These are phyloP conservation scores for Austrofundulus limnaeus DNA, from an alignment of 2,113 vertebrate species.

Conservation along the genomic window DNA sequence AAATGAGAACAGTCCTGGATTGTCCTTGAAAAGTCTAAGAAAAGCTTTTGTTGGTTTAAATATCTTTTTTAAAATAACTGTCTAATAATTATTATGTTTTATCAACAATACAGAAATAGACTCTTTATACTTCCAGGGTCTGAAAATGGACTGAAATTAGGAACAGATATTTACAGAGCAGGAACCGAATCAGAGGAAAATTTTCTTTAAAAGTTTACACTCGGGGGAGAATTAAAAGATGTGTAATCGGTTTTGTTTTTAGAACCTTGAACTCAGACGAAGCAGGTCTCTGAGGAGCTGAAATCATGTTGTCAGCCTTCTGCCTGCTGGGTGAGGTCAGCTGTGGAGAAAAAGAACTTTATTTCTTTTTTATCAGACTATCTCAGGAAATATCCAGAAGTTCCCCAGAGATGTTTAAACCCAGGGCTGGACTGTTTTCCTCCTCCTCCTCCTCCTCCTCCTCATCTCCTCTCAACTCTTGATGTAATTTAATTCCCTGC, in stretches of 20 bases:
- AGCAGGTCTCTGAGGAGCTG: slow-evolving; percentile 29
- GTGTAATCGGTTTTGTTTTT: slow-evolving; percentile 43
- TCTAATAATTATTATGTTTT: too few relatives aligned
- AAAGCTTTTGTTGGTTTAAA: too few relatives aligned
- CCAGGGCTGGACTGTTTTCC: slow-evolving; percentile 15
- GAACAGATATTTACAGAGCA: too few relatives aligned
- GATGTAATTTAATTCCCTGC: slow-evolving; percentile 58
- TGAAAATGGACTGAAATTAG: too few relatives aligned
- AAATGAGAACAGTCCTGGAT: too few relatives aligned
- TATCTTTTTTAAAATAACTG: too few relatives aligned
- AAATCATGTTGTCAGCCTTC: slow-evolving; percentile 43
- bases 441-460: too few relatives aligned
- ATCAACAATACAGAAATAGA: too few relatives aligned
- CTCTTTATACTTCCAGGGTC: too few relatives aligned
- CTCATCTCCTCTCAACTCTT: slow-evolving; percentile 3
- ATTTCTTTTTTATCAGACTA: slow-evolving; percentile 17
- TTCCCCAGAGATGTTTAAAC: slow-evolving; percentile 39
- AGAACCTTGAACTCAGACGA: slow-evolving; percentile 41
- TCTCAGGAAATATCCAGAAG: slow-evolving; percentile 55
- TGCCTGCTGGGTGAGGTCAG: slow-evolving; percentile 38
- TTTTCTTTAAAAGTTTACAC: slow-evolving; percentile 7
- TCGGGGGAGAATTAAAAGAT: not conserved
- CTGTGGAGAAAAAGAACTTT: slow-evolving; percentile 19
- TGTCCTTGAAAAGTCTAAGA: too few relatives aligned
- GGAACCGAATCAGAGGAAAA: too few relatives aligned